These are phyloP conservation scores for Halcyon chelicuti DNA, from an alignment of 2,797 vertebrate genomes.

Conservation along the genomic window DNA sequence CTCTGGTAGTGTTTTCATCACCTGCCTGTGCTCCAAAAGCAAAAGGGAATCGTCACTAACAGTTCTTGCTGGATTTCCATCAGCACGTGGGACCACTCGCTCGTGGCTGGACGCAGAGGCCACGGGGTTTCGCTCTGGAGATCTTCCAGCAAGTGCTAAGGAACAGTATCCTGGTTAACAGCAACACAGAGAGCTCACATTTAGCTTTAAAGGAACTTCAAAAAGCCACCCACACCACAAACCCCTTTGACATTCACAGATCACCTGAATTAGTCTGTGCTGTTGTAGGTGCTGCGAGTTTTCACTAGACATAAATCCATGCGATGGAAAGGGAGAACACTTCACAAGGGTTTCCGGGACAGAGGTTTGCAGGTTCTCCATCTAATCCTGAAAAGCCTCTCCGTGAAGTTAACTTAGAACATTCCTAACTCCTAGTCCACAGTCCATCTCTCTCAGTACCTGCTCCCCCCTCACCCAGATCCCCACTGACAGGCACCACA, in stretches of 20 bases:
- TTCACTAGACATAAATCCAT: fast-evolving
- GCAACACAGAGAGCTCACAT: fast-evolving
- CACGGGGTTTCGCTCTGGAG: fast-evolving
- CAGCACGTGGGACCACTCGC: fast-evolving
- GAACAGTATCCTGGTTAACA: fast-evolving
- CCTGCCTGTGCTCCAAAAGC: neutral
- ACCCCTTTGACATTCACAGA: fast-evolving
- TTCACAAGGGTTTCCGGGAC: fast-evolving
- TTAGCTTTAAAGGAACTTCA: fast-evolving
- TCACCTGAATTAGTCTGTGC: neutral
- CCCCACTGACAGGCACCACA: fast-evolving
- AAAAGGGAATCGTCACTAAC: fast-evolving
- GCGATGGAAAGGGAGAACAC: fast-evolving
- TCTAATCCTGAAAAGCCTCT: neutral
- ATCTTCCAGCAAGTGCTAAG: neutral
- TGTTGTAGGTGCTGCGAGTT: fast-evolving
- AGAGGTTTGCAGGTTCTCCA: too few species aligned
- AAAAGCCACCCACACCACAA: fast-evolving
- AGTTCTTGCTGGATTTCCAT: fast-evolving
- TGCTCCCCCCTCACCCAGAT: fast-evolving
- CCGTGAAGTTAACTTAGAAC: fast-evolving
- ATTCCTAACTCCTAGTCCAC: neutral
- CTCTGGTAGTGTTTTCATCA: neutral
- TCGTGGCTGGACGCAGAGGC: fast-evolving
- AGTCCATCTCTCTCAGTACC: fast-evolving